Conservation (phyloP, 2,888 invertebrate species). For the Acanthosepion pharaonis region DNA sequence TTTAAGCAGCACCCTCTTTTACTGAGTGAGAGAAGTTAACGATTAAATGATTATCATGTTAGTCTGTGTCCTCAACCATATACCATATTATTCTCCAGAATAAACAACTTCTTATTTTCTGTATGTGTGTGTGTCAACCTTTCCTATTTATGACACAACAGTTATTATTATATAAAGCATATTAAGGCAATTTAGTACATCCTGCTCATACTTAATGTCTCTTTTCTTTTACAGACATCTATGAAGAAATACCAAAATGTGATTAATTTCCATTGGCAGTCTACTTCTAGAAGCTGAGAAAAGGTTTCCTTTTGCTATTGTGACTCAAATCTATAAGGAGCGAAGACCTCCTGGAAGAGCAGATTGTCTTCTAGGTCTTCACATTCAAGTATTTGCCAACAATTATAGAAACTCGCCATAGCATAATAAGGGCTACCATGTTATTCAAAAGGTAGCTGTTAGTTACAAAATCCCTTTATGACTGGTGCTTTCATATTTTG, state of each 20-base stretch:
- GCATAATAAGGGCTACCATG: background rate
- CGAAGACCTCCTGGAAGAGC: background rate
- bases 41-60: no score
- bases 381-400: background rate
- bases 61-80: no score
- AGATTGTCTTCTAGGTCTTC: background rate
- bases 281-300: background rate
- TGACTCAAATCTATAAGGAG: background rate
- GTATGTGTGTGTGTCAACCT: no score
- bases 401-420: background rate
- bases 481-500: constrained; percentile 23
- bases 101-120: no score
- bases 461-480: background rate
- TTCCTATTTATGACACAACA: no score
- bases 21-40: no score
- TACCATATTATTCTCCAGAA: no score
- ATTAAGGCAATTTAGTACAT: no score
- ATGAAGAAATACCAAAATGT: constrained; percentile 33
- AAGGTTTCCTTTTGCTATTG: background rate
- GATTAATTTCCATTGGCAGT: constrained; percentile 33
- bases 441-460: background rate
- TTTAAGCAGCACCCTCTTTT: no score
- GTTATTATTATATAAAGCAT: no score
- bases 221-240: background rate
- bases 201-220: background rate